Evolutionary conservation across 1,140 invertebrate genomes (phyloP).

Genomic region (Monomorium pharaonis): DNA sequence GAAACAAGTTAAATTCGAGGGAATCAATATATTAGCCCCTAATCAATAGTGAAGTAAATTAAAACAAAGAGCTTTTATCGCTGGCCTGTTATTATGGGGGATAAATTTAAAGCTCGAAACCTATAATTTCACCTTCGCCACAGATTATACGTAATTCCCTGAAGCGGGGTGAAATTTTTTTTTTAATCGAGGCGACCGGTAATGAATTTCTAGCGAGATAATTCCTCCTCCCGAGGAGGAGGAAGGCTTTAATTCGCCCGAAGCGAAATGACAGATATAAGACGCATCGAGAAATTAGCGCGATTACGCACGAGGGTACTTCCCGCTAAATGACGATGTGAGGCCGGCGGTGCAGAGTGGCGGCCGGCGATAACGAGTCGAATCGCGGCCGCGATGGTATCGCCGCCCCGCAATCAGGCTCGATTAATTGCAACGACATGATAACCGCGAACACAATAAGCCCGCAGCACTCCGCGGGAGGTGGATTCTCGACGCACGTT

Average conservation of each 20-base stretch:
- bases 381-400: slow-evolving; percentile 63
- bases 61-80: background rate
- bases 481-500: slow-evolving; percentile 9
- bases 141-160: background rate
- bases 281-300: slow-evolving; percentile 19
- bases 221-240: background rate
- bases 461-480: slow-evolving; percentile 44
- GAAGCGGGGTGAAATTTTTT: slow-evolving; percentile 1
- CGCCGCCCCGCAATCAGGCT: slow-evolving; percentile 68
- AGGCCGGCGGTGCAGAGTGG: background rate
- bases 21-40: background rate
- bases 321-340: slow-evolving; percentile 26
- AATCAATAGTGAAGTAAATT: background rate
- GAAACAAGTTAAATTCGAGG: background rate
- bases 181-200: slow-evolving; percentile 7
- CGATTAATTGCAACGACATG: slow-evolving; percentile 73
- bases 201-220: slow-evolving; percentile 27
- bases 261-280: background rate
- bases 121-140: background rate
- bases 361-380: slow-evolving; percentile 33
- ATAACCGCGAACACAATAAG: slow-evolving; percentile 70
- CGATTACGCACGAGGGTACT: slow-evolving; percentile 37
- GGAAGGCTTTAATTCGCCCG: background rate
- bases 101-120: background rate
- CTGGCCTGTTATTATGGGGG: background rate